Evolutionary conservation across 2,888 invertebrate species (phyloP).

Genomic region (Melieria picta): DNA sequence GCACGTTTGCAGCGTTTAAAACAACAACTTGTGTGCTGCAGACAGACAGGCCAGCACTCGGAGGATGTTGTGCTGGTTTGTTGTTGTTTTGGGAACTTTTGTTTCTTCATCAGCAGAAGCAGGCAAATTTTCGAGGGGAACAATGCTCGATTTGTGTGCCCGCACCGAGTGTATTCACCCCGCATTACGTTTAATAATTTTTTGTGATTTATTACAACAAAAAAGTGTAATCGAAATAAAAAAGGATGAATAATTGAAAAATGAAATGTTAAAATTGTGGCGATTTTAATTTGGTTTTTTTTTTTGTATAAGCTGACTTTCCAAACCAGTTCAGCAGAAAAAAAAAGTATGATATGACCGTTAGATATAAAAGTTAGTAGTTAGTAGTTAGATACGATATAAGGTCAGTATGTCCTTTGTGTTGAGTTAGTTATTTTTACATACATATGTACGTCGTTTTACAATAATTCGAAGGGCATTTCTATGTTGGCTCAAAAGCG

Average conservation of each 20-base stretch:
- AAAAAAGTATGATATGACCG: too few species aligned
- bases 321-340: too few species aligned
- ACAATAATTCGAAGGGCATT: too few species aligned
- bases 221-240: background rate
- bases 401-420: too few species aligned
- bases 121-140: constrained; percentile 17
- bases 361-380: too few species aligned
- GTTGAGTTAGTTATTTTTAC: background rate
- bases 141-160: background rate
- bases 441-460: background rate
- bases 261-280: too few species aligned
- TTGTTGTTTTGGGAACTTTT: constrained; percentile 19
- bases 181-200: constrained; percentile 52
- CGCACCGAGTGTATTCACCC: constrained; percentile 28
- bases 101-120: background rate
- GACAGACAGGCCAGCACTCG: constrained; percentile 17
- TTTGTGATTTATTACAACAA: constrained; percentile 47
- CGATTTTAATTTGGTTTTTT: too few species aligned
- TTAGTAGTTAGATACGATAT: too few species aligned
- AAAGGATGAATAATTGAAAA: too few species aligned
- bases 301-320: too few species aligned
- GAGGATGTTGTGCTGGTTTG: constrained; percentile 1
- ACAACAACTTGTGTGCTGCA: constrained; percentile 9
- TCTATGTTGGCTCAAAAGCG: too few species aligned
- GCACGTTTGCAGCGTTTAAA: constrained; percentile 3